phyloP scores from a whole-genome alignment of 2,797 vertebrate genomes.

The Halcyon smyrnensis region DNA sequence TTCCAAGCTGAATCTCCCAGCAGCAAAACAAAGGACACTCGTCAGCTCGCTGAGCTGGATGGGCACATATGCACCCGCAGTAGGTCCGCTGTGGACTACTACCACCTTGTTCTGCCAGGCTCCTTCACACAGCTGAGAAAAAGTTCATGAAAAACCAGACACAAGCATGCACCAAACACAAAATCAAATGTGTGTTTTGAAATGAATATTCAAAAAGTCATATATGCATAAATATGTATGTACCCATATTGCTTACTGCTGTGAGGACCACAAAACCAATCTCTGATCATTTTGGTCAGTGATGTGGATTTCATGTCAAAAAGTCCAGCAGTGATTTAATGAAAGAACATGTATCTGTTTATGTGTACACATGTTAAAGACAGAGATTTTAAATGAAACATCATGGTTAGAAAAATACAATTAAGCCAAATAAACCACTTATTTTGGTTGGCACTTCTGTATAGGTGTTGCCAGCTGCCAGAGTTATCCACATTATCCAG shows the following conservation, averaged over 20 bases:
- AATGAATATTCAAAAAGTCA: not conserved
- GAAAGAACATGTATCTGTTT: not conserved
- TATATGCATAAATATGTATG: too few species aligned
- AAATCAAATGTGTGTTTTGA: rapidly evolving
- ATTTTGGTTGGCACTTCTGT: not conserved
- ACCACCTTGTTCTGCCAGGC: not conserved
- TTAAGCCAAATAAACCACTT: not conserved
- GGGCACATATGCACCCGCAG: rapidly evolving
- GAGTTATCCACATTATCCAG: not conserved
- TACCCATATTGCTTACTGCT: not conserved
- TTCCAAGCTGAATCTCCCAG: not conserved
- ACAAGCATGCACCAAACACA: not conserved
- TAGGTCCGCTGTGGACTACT: not conserved
- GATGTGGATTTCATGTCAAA: not conserved
- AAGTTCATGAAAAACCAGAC: rapidly evolving
- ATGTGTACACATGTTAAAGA: not conserved
- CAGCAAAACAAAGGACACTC: not conserved
- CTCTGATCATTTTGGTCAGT: not conserved
- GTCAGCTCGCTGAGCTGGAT: rapidly evolving
- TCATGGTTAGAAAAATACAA: not conserved
- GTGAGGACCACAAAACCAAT: not conserved
- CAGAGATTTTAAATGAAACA: not conserved
- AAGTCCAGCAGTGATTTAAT: not conserved
- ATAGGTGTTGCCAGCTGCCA: not conserved
- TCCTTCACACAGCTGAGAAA: rapidly evolving